Evolutionary conservation across 2,797 vertebrate species (phyloP).

Genomic region (Nasua narica): DNA sequence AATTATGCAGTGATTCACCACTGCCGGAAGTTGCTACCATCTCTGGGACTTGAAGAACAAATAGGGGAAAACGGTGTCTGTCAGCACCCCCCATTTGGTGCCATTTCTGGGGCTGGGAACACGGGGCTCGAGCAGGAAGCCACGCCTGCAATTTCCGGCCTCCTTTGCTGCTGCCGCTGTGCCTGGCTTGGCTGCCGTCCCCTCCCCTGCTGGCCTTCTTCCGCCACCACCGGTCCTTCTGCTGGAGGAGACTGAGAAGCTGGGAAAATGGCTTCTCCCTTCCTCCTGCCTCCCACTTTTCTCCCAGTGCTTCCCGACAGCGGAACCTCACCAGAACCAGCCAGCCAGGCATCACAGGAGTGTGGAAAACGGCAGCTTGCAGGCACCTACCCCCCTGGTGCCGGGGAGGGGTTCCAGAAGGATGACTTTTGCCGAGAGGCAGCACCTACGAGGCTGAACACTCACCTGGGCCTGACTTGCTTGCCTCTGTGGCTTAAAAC

Average conservation of each 20-base stretch:
- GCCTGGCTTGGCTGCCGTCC: background rate
- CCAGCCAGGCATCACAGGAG: background rate
- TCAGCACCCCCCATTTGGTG: background rate
- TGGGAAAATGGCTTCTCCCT: background rate
- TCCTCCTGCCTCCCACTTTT: background rate
- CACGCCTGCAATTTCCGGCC: background rate
- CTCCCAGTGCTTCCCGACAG: background rate
- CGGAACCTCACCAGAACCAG: rapidly evolving
- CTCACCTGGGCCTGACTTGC: background rate
- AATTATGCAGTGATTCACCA: background rate
- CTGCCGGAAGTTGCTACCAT: background rate
- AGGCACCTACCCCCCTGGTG: background rate
- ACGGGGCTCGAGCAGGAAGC: background rate
- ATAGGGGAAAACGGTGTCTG: background rate
- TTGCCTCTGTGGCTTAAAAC: background rate
- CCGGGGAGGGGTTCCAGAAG: background rate
- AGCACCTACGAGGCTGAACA: rapidly evolving
- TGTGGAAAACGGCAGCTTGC: background rate
- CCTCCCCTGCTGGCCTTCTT: background rate
- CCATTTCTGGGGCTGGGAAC: background rate
- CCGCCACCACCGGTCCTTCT: background rate
- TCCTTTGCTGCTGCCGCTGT: background rate
- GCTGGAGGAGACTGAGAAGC: background rate
- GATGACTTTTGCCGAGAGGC: background rate
- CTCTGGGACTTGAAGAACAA: background rate